A percentile compares a stretch with the other conserved stretches of the same genome.
These are phyloP conservation scores for Melanotaenia maccullochi DNA, from an alignment of 2,797 vertebrate species.

Conservation along the genomic window DNA sequence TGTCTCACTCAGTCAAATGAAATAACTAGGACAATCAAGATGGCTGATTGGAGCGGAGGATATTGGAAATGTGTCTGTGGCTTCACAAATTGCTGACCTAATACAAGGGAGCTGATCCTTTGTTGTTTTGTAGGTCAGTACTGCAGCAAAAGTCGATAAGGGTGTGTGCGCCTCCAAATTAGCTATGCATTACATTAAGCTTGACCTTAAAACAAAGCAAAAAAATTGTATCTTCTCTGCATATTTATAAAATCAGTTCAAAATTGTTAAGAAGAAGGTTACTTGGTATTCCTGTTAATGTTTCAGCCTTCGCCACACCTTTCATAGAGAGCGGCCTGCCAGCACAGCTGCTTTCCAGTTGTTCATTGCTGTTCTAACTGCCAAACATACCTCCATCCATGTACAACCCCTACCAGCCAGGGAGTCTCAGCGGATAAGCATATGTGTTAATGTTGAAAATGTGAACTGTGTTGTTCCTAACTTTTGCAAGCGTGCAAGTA, in stretches of 20 bases:
- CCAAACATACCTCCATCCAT: slow-evolving; percentile 69
- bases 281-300: slow-evolving; percentile 37
- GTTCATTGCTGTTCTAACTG: slow-evolving; percentile 65
- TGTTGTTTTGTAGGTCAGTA: slow-evolving; percentile 76
- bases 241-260: slow-evolving; percentile 48
- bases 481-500: slow-evolving; percentile 25
- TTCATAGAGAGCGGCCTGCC: slow-evolving; percentile 39
- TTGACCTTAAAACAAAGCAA: slow-evolving; percentile 68
- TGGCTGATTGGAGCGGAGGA: slow-evolving; percentile 71
- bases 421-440: slow-evolving; percentile 42
- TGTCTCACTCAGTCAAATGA: slow-evolving; percentile 58
- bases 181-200: slow-evolving; percentile 68
- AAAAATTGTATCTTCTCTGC: slow-evolving; percentile 25
- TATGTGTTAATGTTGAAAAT: slow-evolving; percentile 46
- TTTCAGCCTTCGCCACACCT: slow-evolving; percentile 35
- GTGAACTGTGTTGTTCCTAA: slow-evolving; percentile 52
- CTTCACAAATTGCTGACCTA: slow-evolving; percentile 77
- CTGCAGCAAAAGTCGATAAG: slow-evolving; percentile 67
- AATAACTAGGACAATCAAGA: slow-evolving; percentile 77
- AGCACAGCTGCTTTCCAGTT: slow-evolving; percentile 77
- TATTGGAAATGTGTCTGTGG: slow-evolving; percentile 77
- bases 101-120: slow-evolving; percentile 64
- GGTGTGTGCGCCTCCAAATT: slow-evolving; percentile 52
- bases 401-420: slow-evolving; percentile 54
- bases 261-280: slow-evolving; percentile 40